Evolutionary conservation across 2,888 invertebrate species (phyloP).

Genomic region (Mactromeris polynyma): DNA sequence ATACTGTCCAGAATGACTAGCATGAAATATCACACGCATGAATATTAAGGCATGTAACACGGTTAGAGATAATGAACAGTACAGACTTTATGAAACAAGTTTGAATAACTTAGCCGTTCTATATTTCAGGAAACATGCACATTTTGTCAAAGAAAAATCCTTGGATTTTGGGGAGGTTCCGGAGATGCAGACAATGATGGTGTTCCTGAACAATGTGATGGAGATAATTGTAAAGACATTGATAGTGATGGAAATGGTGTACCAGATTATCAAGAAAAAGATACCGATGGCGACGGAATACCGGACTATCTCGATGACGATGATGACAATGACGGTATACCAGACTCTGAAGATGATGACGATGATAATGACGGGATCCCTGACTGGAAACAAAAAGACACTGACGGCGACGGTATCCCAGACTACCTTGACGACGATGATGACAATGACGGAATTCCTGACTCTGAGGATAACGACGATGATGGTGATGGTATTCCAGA

Average conservation of each 20-base stretch:
- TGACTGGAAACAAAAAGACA: slow-evolving; percentile 78
- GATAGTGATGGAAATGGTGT: slow-evolving; percentile 84
- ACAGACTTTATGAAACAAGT: neutral
- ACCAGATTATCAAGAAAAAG: slow-evolving; percentile 77
- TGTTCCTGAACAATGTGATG: slow-evolving; percentile 80
- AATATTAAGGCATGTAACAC: neutral
- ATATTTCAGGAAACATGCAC: slow-evolving; percentile 75
- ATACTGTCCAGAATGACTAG: neutral
- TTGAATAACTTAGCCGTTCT: neutral
- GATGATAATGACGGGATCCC: slow-evolving; percentile 77
- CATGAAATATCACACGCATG: neutral
- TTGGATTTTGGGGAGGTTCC: slow-evolving; percentile 70
- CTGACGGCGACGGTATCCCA: slow-evolving; percentile 82
- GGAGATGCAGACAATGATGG: slow-evolving; percentile 69
- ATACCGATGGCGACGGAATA: slow-evolving; percentile 84
- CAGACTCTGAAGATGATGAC: slow-evolving; percentile 72
- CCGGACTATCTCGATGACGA: slow-evolving; percentile 77
- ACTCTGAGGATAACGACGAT: slow-evolving; percentile 77
- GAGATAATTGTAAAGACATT: slow-evolving; percentile 75
- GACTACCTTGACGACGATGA: slow-evolving; percentile 74
- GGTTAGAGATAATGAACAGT: no score
- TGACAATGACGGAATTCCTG: slow-evolving; percentile 80
- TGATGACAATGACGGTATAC: slow-evolving; percentile 79
- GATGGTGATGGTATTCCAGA: slow-evolving; percentile 83
- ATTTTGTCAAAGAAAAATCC: slow-evolving; percentile 78